Evolutionary conservation across 1,140 invertebrate species (phyloP).

Genomic region (Maconellicoccus hirsutus): DNA sequence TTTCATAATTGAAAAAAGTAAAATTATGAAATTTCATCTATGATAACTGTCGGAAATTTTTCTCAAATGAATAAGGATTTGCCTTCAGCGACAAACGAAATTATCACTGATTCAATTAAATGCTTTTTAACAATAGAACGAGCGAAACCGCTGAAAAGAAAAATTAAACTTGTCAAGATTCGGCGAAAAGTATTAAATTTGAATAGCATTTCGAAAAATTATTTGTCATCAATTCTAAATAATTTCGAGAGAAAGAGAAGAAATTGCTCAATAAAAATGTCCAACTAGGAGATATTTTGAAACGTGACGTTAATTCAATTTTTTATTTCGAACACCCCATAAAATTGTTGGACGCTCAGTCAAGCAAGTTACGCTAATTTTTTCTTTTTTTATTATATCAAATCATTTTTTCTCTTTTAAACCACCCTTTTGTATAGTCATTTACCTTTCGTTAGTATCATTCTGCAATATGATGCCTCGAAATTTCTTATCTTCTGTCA

Average conservation of each 20-base stretch:
- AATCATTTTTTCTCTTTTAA: neutral
- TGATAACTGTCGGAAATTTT: too few relatives aligned
- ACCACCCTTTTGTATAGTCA: neutral
- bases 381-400: neutral
- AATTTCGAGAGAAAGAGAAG: neutral
- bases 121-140: too few relatives aligned
- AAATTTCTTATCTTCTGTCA: neutral
- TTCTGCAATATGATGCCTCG: neutral
- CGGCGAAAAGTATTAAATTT: too few relatives aligned
- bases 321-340: neutral
- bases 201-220: too few relatives aligned
- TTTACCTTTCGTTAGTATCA: neutral
- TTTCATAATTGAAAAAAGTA: too few relatives aligned
- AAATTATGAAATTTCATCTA: too few relatives aligned
- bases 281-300: neutral
- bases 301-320: neutral
- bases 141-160: too few relatives aligned
- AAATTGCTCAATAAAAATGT: conserved; percentile 5
- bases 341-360: neutral
- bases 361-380: neutral
- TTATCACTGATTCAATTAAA: too few relatives aligned
- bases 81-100: too few relatives aligned
- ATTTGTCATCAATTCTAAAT: neutral
- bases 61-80: too few relatives aligned
- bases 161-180: too few relatives aligned